phyloP scores from a whole-genome alignment of 2,113 vertebrate genomes.

The Caretta caretta region DNA sequence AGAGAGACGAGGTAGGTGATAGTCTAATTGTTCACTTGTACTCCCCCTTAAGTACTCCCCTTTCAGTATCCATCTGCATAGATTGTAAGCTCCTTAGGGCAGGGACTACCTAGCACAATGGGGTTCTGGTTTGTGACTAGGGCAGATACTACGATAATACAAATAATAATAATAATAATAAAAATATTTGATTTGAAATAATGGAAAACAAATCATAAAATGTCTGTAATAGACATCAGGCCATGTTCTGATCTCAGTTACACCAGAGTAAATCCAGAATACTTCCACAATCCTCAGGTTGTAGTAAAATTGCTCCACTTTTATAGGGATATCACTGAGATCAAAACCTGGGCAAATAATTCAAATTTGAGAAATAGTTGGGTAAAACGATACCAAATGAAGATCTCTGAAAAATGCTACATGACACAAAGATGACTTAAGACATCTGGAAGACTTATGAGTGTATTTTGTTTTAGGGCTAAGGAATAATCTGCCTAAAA shows the following conservation, averaged over 20 bases:
- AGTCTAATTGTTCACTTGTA: not conserved
- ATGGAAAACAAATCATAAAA: not conserved
- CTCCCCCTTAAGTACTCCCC: not conserved
- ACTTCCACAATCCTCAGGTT: not conserved
- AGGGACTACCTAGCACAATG: not conserved
- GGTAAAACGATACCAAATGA: not conserved
- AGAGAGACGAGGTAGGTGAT: not conserved
- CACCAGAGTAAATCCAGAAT: not conserved
- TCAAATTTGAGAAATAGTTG: not conserved
- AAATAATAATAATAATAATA: not conserved
- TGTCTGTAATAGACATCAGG: not conserved
- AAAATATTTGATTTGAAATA: rapidly evolving
- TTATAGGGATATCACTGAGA: not conserved
- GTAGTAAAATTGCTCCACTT: not conserved
- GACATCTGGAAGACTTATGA: not conserved
- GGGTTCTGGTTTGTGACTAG: not conserved
- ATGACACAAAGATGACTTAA: not conserved
- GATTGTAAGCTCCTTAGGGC: not conserved
- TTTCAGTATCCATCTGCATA: not conserved
- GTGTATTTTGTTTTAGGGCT: not conserved
- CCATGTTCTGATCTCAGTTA: not conserved
- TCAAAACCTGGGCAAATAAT: not conserved
- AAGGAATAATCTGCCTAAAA: not conserved
- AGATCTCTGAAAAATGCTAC: not conserved
- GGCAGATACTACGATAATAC: not conserved